A percentile compares a stretch with the other conserved stretches of the same genome.
Conservation (phyloP, 2,888 invertebrate genomes). For the Pristionchus arcanus region DNA sequence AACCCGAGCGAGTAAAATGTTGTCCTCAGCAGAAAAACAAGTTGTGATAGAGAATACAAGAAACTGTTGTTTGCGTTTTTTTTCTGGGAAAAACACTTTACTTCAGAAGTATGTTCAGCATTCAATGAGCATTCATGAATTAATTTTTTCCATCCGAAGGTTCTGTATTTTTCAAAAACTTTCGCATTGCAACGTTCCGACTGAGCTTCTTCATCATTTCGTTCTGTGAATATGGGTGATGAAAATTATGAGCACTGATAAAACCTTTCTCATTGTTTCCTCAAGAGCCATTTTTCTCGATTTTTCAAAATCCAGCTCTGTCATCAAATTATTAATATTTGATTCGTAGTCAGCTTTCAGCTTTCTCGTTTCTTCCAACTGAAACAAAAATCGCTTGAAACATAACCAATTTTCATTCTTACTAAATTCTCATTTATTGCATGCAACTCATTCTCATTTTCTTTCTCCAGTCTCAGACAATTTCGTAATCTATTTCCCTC, state of each 20-base stretch:
- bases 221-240: not conserved
- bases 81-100: no score
- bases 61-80: no score
- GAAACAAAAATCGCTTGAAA: not conserved
- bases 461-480: not conserved
- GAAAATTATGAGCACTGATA: not conserved
- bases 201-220: not conserved
- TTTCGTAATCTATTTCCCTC: not conserved
- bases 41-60: no score
- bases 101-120: no score
- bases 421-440: not conserved
- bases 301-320: not conserved
- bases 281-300: not conserved
- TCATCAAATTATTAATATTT: not conserved
- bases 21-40: no score
- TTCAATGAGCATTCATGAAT: no score
- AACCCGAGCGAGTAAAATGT: no score
- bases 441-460: not conserved
- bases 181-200: not conserved
- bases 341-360: not conserved
- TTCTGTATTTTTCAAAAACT: not conserved
- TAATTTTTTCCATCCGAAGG: no score
- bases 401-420: not conserved
- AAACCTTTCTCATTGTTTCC: not conserved
- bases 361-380: not conserved